phyloP scores from a whole-genome alignment of 2,113 vertebrate species.

The Tauraco erythrolophus region DNA sequence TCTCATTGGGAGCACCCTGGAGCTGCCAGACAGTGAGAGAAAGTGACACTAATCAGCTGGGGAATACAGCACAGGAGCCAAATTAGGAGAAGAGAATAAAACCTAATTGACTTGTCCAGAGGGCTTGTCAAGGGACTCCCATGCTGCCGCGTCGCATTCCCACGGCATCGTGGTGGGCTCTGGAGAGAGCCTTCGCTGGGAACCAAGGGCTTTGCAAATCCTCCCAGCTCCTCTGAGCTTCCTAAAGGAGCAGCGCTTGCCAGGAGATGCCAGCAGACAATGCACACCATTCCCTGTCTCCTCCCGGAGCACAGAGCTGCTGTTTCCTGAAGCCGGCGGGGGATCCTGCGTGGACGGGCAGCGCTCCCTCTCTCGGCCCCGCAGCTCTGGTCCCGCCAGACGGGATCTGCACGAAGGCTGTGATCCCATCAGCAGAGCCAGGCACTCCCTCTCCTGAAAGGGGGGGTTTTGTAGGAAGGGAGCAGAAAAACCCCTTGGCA shows the following conservation, averaged over 20 bases:
- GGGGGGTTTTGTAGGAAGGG: background rate
- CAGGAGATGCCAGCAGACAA: background rate
- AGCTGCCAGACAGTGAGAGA: background rate
- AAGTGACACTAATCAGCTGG: background rate
- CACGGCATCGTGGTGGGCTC: fast-evolving
- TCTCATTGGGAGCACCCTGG: background rate
- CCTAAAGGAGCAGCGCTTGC: background rate
- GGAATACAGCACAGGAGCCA: background rate
- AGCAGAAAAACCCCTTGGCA: background rate
- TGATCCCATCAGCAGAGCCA: background rate
- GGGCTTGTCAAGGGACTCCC: background rate
- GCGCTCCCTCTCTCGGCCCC: fast-evolving
- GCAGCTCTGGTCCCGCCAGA: background rate
- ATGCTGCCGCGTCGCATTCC: background rate
- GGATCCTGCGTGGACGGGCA: background rate
- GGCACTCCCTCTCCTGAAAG: background rate
- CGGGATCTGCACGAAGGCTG: background rate
- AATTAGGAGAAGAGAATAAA: background rate
- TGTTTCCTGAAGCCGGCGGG: background rate
- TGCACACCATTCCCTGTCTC: background rate
- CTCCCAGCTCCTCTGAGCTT: background rate
- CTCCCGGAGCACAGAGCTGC: fast-evolving
- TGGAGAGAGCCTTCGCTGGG: background rate
- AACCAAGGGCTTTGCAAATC: background rate
- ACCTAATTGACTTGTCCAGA: background rate